These are phyloP conservation scores for Poecile atricapillus DNA, from an alignment of 2,113 vertebrate genomes.

Conservation along the genomic window DNA sequence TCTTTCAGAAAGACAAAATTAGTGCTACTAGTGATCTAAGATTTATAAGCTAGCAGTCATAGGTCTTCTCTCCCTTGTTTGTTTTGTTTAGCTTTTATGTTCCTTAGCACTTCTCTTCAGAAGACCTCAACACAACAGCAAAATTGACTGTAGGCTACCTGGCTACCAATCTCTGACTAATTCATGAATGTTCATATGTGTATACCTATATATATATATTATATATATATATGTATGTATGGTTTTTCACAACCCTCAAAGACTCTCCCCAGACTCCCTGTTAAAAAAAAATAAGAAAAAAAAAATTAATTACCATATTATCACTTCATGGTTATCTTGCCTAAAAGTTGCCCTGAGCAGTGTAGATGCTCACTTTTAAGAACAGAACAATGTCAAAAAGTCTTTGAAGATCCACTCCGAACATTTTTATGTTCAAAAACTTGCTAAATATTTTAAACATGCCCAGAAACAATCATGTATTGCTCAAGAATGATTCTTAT, in stretches of 20 bases:
- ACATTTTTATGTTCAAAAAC: conserved; percentile 55
- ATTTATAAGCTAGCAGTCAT: not conserved
- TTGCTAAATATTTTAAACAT: conserved; percentile 54
- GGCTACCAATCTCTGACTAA: not conserved
- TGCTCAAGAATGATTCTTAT: conserved; percentile 18
- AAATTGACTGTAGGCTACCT: not conserved
- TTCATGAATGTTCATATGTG: not conserved
- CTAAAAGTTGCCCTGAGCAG: conserved; percentile 63
- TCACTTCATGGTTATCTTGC: conserved; percentile 60
- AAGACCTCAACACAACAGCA: not conserved
- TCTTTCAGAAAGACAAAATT: not conserved
- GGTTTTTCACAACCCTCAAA: not conserved
- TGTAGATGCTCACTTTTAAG: conserved; percentile 50
- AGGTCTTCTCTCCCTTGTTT: not conserved
- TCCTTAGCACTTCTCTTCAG: not conserved
- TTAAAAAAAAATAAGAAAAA: not conserved
- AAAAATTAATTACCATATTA: conserved; percentile 57
- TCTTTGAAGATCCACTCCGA: conserved; percentile 54
- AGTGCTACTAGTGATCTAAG: not conserved
- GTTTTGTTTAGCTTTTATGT: conserved; percentile 7
- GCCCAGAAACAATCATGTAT: not conserved
- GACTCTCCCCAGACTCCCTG: not conserved
- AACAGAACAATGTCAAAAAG: conserved; percentile 64
- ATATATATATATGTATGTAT: not conserved
- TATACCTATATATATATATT: not conserved